Conservation (phyloP, 2,113 vertebrate genomes). For the Platichthys flesus region DNA sequence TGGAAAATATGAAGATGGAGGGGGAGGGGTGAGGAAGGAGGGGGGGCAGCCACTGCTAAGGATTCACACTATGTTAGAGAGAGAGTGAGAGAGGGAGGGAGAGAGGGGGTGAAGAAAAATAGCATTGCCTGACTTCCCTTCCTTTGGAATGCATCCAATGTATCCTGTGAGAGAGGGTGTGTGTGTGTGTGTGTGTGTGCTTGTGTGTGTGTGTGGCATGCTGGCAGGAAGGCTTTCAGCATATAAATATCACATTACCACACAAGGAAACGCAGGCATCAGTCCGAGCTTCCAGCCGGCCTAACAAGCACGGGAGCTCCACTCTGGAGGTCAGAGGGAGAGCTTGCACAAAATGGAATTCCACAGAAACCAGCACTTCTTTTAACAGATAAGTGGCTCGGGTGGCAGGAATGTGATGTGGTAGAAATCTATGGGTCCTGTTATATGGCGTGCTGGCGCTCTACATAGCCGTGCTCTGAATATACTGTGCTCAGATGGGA, state of each 20-base stretch:
- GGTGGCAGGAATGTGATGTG: conserved; percentile 59
- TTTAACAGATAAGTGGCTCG: conserved; percentile 69
- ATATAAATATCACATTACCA: conserved; percentile 87
- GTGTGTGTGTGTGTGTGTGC: conserved; percentile 49
- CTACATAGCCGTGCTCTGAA: conserved; percentile 4
- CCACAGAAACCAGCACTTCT: conserved; percentile 68
- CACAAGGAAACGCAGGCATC: conserved; percentile 83
- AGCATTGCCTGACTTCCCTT: conserved; percentile 67
- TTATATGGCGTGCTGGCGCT: conserved; percentile 41
- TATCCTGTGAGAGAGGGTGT: conserved; percentile 57
- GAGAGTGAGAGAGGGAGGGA: conserved; percentile 14
- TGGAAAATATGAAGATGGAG: conserved; percentile 24
- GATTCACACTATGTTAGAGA: conserved; percentile 50
- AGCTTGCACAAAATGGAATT: conserved; percentile 75
- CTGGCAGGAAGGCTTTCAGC: conserved; percentile 80
- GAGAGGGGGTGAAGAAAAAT: conserved; percentile 52
- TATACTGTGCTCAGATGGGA: background rate
- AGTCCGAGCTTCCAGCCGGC: conserved; percentile 72
- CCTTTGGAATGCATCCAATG: conserved; percentile 78
- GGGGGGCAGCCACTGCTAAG: conserved; percentile 33
- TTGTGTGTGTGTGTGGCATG: conserved; percentile 65
- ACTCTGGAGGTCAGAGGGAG: conserved; percentile 71
- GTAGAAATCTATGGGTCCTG: conserved; percentile 44
- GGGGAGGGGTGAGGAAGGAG: conserved; percentile 25
- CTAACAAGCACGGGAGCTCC: conserved; percentile 76